Evolutionary conservation across 2,113 vertebrate species (phyloP), one percentile per base, ranked within the genome.

Genomic region (Vombatus ursinus): DNA sequence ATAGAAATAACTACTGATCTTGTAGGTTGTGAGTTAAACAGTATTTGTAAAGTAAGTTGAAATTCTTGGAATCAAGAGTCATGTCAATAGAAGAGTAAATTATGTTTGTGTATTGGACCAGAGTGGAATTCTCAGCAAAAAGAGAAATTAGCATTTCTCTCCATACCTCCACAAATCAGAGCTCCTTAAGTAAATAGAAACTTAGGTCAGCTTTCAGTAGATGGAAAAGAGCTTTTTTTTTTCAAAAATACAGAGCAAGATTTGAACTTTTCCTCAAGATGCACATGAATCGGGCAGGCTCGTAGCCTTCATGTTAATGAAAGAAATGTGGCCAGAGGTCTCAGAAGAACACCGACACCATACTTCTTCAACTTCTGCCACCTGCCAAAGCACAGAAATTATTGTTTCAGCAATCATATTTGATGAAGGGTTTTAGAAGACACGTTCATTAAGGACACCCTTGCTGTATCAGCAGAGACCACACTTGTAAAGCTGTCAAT

Each of bases 401-500:
- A 93, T 52, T 93, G n/a, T 94, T 95, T 92, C 84, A 48, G 94
- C 53, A 95, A 96, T 96, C 50, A 94, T 4, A 94, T 97, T 97
- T 98, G 96, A 97, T 95, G 11, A 96, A 90, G 49, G 19, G 93
- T 84, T 89, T 94, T 94, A 50, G n/a, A 89, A 53, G 94, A 84
- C 24, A 53, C 5, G 52, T 84, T 84, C 68, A 44, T 84, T 44
- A 84, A 44, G 68, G n/a, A 84, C 7, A 84, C 37, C 16, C n/a
- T 84, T 44, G 2, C 52, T 97, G 84, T 93, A 49, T 90, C 95
- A 91, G 91, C 23, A n/a, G 94, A 96, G 97, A 98, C 93, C 93
- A 97, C 44, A 97, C 92, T 94, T 94, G 12, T 91, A 98, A 97
- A 96, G 95, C 97, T 57, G 96, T 89, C 95, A 97, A 97, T 84